A percentile compares a stretch with the other conserved stretches of the same genome.
Evolutionary conservation across 2,888 invertebrate genomes (phyloP).

Genomic region (Drosophila phalerata): DNA sequence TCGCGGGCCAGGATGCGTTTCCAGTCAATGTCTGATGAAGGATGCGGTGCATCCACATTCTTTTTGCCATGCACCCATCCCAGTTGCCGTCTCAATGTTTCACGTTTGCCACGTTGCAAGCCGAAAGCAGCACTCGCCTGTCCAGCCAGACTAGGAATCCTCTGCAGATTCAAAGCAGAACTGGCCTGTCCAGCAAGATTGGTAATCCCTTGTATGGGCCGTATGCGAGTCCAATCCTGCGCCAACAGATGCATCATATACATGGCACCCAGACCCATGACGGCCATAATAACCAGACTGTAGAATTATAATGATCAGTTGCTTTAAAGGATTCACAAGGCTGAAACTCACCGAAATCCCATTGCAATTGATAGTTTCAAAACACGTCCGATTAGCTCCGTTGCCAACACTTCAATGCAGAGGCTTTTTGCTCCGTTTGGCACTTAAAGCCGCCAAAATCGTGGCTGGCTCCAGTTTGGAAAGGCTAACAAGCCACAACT

Average conservation of each 20-base stretch:
- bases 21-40: constrained; percentile 79
- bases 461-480: constrained; percentile 44
- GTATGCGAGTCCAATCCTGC: constrained; percentile 86
- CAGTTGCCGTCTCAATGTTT: constrained; percentile 38
- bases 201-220: constrained; percentile 78
- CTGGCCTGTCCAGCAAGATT: constrained; percentile 70
- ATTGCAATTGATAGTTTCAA: constrained; percentile 28
- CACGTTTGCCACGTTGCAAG: constrained; percentile 75
- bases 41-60: constrained; percentile 16
- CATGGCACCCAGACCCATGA: constrained; percentile 86
- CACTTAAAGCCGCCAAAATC: constrained; percentile 34
- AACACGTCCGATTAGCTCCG: constrained; percentile 63
- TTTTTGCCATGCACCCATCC: constrained; percentile 36
- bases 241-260: constrained; percentile 86
- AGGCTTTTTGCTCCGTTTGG: constrained; percentile 32
- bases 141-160: constrained; percentile 48
- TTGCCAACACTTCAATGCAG: constrained; percentile 59
- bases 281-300: constrained; percentile 83
- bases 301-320: background rate
- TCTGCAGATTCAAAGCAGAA: constrained; percentile 50
- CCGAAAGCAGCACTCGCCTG: constrained; percentile 69
- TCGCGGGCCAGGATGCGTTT: constrained; percentile 82
- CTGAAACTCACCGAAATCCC: constrained; percentile 66
- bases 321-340: constrained; percentile 26
- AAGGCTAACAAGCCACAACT: constrained; percentile 27